Evolutionary conservation across 2,797 vertebrate genomes (phyloP).

Genomic region (Agapornis canus): DNA sequence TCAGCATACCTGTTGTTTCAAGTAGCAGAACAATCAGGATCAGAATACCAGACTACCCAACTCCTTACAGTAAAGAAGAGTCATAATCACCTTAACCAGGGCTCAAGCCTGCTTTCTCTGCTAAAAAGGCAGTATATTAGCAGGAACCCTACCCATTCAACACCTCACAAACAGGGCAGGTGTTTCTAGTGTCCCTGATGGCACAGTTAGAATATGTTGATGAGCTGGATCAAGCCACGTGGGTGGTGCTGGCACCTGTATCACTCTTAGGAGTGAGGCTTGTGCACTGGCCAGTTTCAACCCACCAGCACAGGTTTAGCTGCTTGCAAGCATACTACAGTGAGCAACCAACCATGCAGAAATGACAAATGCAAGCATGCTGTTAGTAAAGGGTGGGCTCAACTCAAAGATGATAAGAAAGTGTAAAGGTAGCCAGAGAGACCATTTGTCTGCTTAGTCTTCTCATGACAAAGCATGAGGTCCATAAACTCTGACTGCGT

Average conservation of each 20-base stretch:
- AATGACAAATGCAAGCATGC: not conserved
- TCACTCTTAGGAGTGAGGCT: not conserved
- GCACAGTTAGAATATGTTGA: not conserved
- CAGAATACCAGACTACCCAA: not conserved
- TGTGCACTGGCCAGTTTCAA: not conserved
- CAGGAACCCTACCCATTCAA: not conserved
- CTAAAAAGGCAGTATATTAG: not conserved
- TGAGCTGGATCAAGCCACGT: not conserved
- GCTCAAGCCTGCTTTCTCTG: not conserved
- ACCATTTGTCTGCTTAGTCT: not conserved
- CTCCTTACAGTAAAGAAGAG: not conserved
- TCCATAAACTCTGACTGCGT: not conserved
- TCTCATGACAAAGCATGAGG: not conserved
- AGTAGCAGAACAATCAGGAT: accelerated
- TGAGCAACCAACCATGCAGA: not conserved
- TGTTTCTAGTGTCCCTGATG: not conserved
- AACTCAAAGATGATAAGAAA: not conserved
- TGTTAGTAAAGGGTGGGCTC: not conserved
- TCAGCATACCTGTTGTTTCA: not conserved
- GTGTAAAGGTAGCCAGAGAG: not conserved
- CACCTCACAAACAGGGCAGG: not conserved
- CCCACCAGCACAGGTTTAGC: not conserved
- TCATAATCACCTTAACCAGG: not conserved
- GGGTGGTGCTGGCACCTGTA: not conserved
- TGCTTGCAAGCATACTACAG: not conserved